phyloP scores from a whole-genome alignment of 2,888 invertebrate species.

The Drosophila merina region DNA sequence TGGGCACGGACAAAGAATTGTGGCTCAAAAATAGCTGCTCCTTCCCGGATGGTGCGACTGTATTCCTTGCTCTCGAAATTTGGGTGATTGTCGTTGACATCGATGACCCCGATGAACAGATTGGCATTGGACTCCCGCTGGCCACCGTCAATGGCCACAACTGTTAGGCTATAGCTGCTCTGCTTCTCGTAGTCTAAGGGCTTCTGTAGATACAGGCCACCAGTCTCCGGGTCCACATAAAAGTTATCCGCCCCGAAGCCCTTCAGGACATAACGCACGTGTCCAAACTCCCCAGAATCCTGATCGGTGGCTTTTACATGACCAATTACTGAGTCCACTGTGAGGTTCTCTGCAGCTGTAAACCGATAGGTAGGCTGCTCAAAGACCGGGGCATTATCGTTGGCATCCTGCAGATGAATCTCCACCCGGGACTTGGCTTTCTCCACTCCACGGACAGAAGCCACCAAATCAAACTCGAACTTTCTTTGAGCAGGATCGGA shows the following conservation, averaged over 20 bases:
- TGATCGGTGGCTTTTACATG: slow-evolving; percentile 88
- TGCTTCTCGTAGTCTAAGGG: slow-evolving; percentile 91
- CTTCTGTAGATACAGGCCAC: slow-evolving; percentile 88
- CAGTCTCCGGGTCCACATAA: slow-evolving; percentile 87
- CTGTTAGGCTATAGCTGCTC: slow-evolving; percentile 90
- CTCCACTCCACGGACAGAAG: slow-evolving; percentile 85
- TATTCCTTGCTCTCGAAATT: slow-evolving; percentile 89
- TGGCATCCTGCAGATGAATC: slow-evolving; percentile 89
- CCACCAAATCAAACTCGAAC: slow-evolving; percentile 89
- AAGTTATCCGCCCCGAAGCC: slow-evolving; percentile 93
- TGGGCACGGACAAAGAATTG: slow-evolving; percentile 91
- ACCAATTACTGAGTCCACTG: slow-evolving; percentile 87
- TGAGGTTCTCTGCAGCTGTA: slow-evolving; percentile 88
- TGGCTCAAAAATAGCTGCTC: slow-evolving; percentile 90
- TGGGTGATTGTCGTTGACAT: slow-evolving; percentile 92
- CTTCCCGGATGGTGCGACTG: slow-evolving; percentile 90
- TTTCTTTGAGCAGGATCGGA: slow-evolving; percentile 86
- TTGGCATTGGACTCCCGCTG: slow-evolving; percentile 89
- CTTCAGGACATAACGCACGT: slow-evolving; percentile 89
- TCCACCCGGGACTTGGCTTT: slow-evolving; percentile 87
- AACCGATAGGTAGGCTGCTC: slow-evolving; percentile 87
- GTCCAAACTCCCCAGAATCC: slow-evolving; percentile 90
- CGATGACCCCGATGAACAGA: slow-evolving; percentile 88
- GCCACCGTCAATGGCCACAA: slow-evolving; percentile 93
- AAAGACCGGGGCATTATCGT: slow-evolving; percentile 91